A percentile compares a stretch with the other conserved stretches of the same genome.
Evolutionary conservation across 2,888 invertebrate genomes (phyloP).

Genomic region (Taenaris catops): DNA sequence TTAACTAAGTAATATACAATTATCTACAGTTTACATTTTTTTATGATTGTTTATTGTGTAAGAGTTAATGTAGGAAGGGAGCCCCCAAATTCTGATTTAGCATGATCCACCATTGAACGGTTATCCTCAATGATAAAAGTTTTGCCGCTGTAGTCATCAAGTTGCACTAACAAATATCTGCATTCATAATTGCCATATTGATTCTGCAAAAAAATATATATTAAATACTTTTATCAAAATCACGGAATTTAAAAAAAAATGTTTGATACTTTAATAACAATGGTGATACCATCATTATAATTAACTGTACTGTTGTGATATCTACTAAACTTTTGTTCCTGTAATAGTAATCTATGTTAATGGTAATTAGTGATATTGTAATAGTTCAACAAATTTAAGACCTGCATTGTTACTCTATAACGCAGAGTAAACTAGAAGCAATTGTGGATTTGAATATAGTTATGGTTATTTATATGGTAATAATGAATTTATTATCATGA

Average conservation of each 20-base stretch:
- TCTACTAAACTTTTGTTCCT: no score
- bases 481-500: no score
- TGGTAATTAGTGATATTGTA: no score
- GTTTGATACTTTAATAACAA: no score
- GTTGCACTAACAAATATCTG: slow-evolving; percentile 89
- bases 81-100: slow-evolving; percentile 35
- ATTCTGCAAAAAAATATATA: slow-evolving; percentile 78
- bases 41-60: slow-evolving; percentile 35
- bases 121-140: slow-evolving; percentile 91
- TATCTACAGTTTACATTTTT: slow-evolving; percentile 25
- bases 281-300: no score
- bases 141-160: slow-evolving; percentile 87
- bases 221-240: neutral
- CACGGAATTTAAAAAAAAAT: neutral
- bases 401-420: no score
- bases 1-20: slow-evolving; percentile 27
- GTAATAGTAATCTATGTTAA: no score
- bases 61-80: slow-evolving; percentile 49
- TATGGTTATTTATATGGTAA: no score
- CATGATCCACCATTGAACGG: slow-evolving; percentile 66
- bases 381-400: no score
- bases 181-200: slow-evolving; percentile 88
- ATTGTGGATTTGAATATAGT: no score
- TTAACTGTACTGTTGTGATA: no score
- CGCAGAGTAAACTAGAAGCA: no score